phyloP scores from a whole-genome alignment of 1,140 invertebrate genomes.

The Cylas formicarius region DNA sequence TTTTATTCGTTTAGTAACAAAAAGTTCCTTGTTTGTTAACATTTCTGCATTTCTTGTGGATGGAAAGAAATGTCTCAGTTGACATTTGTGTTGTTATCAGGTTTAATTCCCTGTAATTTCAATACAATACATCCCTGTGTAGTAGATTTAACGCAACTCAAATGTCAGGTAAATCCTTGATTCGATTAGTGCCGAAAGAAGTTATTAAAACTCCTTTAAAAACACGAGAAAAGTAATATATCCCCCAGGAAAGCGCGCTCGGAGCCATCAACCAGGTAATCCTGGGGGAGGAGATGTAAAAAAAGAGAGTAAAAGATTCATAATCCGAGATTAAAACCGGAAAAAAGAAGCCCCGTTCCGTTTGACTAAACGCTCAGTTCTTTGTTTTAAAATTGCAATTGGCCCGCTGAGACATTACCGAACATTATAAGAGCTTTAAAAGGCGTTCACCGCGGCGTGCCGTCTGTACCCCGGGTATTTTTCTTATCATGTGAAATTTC shows the following conservation, averaged over 20 bases:
- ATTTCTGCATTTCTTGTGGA: neutral
- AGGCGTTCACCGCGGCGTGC: neutral
- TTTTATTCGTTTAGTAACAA: too few species aligned
- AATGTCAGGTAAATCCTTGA: too few species aligned
- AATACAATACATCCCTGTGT: too few species aligned
- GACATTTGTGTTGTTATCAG: too few species aligned
- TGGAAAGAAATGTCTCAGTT: neutral
- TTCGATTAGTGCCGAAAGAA: conserved; percentile 12
- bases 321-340: conserved; percentile 38
- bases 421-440: conserved; percentile 14
- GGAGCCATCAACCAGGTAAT: conserved; percentile 35
- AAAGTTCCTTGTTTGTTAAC: too few species aligned
- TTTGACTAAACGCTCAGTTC: conserved; percentile 34
- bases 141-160: too few species aligned
- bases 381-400: conserved; percentile 38
- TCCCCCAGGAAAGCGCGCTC: conserved; percentile 25
- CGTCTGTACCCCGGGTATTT: neutral
- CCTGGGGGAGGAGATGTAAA: conserved; percentile 34
- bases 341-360: conserved; percentile 38
- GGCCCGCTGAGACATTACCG: conserved; percentile 32
- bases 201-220: conserved; percentile 14
- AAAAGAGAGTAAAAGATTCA: conserved; percentile 37
- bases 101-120: too few species aligned
- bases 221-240: conserved; percentile 25
- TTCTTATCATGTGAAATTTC: conserved; percentile 9